Evolutionary conservation across 2,113 vertebrate species (phyloP), one percentile per base, ranked within the genome.

Genomic region (Eclectus roratus): DNA sequence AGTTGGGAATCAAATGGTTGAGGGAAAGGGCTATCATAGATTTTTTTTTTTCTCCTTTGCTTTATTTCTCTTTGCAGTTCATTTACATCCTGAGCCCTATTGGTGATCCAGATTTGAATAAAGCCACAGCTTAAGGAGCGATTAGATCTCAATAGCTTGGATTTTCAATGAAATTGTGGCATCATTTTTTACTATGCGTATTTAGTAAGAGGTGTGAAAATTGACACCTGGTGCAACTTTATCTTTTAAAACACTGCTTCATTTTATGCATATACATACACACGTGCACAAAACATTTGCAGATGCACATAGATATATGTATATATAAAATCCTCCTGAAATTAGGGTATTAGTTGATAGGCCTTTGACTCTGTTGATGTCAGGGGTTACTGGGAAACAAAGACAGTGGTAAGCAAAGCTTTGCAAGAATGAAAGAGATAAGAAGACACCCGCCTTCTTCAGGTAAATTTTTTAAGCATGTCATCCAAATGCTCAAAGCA

Each of bases 81-180:
- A 98, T 98, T 98, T 98, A 97, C 98, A 98, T 98, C 98, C 97
- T 43, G 96, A 97, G 96, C 97, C 97, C 97, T 95, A 95, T 93
- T 97, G 97, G 97, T 96, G 97, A 98, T 97, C 95, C 97, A 97
- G 95, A 97, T 98, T 98, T 98, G 97, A 98, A 98, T 97, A 98
- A 98, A 98, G 96, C 96, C 96, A 92, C 94, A 93, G 97, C 97
- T 98, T 98, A 98, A 96, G 91, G 92, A 85, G 93, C 29, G 98
- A 98, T 98, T 98, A 98, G 97, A 98, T 98, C 98, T 97, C 97
- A 98, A 96, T 97, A 97, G 97, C 97, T 97, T 93, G 97, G 97
- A 97, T 97, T 98, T 97, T 96, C 96, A 96, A 94, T 97, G 97
- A 97, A 98, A 97, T 97, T 93, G 97, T 93, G 97, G 96, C 97